Conservation (phyloP, 2,113 vertebrate genomes). For the Zosterops pallidus region DNA sequence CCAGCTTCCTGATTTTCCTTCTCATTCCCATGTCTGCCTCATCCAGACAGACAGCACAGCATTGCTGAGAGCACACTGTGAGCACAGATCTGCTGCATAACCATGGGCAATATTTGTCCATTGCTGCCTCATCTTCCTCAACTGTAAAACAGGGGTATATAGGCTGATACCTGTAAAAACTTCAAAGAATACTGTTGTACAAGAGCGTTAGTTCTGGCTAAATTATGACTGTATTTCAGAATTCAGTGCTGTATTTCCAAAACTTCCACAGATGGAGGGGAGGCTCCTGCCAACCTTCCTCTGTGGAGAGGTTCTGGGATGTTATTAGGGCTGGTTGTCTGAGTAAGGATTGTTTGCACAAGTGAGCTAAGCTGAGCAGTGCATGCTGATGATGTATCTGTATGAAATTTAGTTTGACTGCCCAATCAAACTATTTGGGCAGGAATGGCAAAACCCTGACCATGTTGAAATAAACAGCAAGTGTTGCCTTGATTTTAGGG, state of each 20-base stretch:
- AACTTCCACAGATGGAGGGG: not conserved
- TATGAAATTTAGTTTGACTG: not conserved
- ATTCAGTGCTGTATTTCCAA: not conserved
- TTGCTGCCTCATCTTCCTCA: not conserved
- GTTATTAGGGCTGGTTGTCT: not conserved
- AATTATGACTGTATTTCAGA: not conserved
- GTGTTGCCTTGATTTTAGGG: not conserved
- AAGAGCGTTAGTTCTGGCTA: not conserved
- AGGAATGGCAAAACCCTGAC: slow-evolving; percentile 6
- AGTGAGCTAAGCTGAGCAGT: not conserved
- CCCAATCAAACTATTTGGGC: not conserved
- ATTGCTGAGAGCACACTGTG: not conserved
- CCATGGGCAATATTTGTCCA: not conserved
- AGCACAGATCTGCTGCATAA: fast-evolving
- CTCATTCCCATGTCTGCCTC: not conserved
- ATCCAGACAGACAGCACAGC: not conserved
- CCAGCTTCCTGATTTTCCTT: not conserved
- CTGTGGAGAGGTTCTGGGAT: not conserved
- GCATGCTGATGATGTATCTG: not conserved
- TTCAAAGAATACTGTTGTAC: not conserved
- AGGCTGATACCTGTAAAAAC: not conserved
- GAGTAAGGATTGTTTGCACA: not conserved
- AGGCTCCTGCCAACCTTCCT: not conserved
- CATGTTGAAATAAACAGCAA: not conserved
- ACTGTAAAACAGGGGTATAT: not conserved